A percentile compares a stretch with the other conserved stretches of the same genome.
Evolutionary conservation across 2,888 invertebrate genomes (phyloP).

Genomic region (Drosophila silvestris): DNA sequence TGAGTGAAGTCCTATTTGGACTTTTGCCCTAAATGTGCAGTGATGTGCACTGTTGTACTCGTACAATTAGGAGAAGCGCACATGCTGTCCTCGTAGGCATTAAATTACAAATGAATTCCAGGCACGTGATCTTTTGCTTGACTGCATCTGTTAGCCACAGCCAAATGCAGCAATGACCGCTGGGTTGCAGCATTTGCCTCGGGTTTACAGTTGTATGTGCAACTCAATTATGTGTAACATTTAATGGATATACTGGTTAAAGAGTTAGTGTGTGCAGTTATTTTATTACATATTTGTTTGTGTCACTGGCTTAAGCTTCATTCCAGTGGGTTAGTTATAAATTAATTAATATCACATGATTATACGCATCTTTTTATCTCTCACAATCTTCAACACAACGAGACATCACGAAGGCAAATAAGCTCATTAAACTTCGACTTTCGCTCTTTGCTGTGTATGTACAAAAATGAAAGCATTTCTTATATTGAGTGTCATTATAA

Average conservation of each 20-base stretch:
- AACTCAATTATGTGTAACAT: constrained; percentile 46
- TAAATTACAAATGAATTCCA: constrained; percentile 70
- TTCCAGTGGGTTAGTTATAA: background rate
- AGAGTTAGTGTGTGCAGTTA: background rate
- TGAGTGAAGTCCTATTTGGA: constrained; percentile 40
- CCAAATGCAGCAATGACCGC: constrained; percentile 17
- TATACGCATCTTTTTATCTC: background rate
- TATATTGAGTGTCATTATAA: background rate
- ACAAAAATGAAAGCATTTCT: background rate
- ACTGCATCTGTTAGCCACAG: constrained; percentile 51
- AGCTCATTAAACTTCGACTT: background rate
- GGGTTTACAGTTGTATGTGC: constrained; percentile 4
- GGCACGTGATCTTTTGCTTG: constrained; percentile 68
- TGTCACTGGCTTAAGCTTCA: background rate
- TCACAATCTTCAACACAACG: background rate
- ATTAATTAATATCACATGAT: background rate
- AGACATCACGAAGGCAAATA: background rate
- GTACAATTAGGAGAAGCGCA: constrained; percentile 57
- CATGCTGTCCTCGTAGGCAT: constrained; percentile 50
- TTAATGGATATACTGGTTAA: constrained; percentile 29
- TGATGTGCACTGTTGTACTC: constrained; percentile 44
- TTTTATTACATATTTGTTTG: background rate
- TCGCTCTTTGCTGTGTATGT: background rate
- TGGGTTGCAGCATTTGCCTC: constrained; percentile 10
- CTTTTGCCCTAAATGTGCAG: constrained; percentile 56